phyloP scores from a whole-genome alignment of 1,140 invertebrate genomes.

The Papilio helenus region DNA sequence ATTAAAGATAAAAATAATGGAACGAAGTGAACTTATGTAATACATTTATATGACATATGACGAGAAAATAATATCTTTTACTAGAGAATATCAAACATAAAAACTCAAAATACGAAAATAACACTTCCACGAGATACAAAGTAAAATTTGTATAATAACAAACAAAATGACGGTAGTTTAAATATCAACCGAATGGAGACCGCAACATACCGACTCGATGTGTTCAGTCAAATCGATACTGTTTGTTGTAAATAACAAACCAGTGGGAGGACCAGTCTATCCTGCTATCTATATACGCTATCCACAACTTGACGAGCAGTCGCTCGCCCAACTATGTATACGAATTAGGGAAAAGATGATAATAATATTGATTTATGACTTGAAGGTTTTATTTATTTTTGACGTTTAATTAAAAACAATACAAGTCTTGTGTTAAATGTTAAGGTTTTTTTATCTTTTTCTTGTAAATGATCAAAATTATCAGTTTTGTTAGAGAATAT shows the following conservation, averaged over 20 bases:
- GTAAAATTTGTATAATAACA: conserved; percentile 1
- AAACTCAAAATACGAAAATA: background rate
- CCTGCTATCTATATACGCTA: conserved; percentile 62
- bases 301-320: conserved; percentile 65
- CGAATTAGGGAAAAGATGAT: conserved; percentile 42
- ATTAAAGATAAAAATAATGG: conserved; percentile 1
- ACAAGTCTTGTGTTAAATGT: background rate
- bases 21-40: background rate
- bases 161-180: conserved; percentile 20
- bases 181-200: conserved; percentile 29
- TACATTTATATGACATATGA: background rate
- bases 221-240: conserved; percentile 43
- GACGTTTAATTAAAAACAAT: background rate
- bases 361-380: conserved; percentile 14
- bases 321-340: conserved; percentile 47
- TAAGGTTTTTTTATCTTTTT: background rate
- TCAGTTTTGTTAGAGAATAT: background rate
- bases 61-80: background rate
- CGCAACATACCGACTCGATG: conserved; percentile 38
- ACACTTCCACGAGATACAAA: background rate
- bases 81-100: background rate
- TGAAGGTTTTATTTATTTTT: background rate
- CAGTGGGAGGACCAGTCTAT: conserved; percentile 49
- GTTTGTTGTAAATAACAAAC: conserved; percentile 52
- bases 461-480: background rate